Evolutionary conservation across 1,140 invertebrate species (phyloP).

Genomic region (Cryptotermes secundus): DNA sequence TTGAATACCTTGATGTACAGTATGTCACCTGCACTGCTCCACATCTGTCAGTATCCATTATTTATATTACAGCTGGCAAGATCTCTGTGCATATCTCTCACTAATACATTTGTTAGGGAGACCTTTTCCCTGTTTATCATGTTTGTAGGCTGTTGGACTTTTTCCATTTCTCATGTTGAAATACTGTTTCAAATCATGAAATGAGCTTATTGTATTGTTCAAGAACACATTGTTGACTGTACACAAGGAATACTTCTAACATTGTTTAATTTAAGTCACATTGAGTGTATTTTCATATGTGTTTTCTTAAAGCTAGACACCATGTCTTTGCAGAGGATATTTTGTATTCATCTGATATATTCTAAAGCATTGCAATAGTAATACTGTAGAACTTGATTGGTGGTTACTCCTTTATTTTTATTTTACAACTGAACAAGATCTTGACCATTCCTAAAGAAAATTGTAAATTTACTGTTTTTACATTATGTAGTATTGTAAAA

Average conservation of each 20-base stretch:
- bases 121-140: not conserved
- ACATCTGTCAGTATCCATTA: no score
- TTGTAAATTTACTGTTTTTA: not conserved
- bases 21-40: no score
- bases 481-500: not conserved
- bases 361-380: not conserved
- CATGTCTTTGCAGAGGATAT: not conserved
- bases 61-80: no score
- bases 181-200: not conserved
- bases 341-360: not conserved
- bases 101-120: no score
- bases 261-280: not conserved
- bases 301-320: not conserved
- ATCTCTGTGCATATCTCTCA: no score
- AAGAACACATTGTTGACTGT: constrained; percentile 9
- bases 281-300: not conserved
- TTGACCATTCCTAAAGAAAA: not conserved
- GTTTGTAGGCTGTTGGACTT: not conserved
- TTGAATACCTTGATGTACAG: no score
- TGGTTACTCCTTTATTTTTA: not conserved
- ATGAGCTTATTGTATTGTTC: constrained; percentile 8
- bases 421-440: not conserved
- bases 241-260: not conserved
- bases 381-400: not conserved
- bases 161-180: constrained; percentile 14